Evolutionary conservation across 2,888 invertebrate genomes (phyloP).

Genomic region (Pachymerium ferrugineum): DNA sequence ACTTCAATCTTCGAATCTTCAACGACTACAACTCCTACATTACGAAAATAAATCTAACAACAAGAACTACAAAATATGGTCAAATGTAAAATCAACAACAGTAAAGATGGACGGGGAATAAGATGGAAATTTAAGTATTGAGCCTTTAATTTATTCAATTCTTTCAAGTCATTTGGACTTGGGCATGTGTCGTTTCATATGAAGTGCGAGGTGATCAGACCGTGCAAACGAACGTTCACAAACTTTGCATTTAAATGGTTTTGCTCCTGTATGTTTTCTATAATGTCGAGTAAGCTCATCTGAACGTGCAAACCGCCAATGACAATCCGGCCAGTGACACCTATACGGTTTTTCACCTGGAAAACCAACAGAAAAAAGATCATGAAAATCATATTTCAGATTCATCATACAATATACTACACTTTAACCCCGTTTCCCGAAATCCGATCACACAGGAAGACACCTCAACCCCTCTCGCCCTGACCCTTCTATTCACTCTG

Average conservation of each 20-base stretch:
- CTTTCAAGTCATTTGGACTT: conserved; percentile 55
- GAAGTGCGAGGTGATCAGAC: conserved; percentile 57
- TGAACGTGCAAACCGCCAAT: conserved; percentile 56
- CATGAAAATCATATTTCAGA: neutral
- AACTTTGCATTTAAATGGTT: conserved; percentile 56
- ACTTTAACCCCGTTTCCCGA: conserved; percentile 25
- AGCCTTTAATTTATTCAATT: neutral
- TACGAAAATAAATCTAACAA: no score
- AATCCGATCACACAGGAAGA: conserved; percentile 19
- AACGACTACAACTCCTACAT: no score
- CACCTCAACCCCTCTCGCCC: neutral
- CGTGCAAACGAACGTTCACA: conserved; percentile 56
- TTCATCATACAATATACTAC: neutral
- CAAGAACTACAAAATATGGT: no score
- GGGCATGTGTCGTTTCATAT: conserved; percentile 65
- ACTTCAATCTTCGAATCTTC: no score
- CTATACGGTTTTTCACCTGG: conserved; percentile 56
- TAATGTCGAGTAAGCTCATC: conserved; percentile 57
- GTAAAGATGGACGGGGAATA: neutral
- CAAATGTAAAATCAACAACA: no score
- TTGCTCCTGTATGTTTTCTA: conserved; percentile 57
- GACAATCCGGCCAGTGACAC: conserved; percentile 55
- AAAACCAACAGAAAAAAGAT: conserved; percentile 39
- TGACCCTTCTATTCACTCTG: neutral
- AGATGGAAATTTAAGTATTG: neutral